Evolutionary conservation across 1,140 invertebrate genomes (phyloP), one percentile per base, ranked within the genome.

Genomic region (Megathymus violae): DNA sequence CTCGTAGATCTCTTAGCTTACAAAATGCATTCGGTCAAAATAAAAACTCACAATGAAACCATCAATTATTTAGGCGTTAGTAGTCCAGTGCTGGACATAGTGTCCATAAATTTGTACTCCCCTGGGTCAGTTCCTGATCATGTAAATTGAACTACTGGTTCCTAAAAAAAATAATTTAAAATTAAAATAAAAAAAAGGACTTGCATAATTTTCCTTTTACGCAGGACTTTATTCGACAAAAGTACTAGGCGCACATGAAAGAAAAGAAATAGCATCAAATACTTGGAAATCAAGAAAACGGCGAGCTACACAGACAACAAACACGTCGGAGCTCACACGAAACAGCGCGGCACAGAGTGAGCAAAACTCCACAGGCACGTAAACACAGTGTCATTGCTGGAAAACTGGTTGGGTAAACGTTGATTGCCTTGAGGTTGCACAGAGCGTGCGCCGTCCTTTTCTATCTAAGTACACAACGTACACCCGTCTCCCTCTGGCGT

Each of bases 401-500:
- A 85, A 85, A 80, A 79, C 78, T 74, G 67, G 61, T 54, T 62
- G 75, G 80, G 84, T 85, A 87, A 87, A 87, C 85, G 85, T 88
- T 82, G 85, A 76, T 88, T 85, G 72, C 85, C 85, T 88, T 88
- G 85, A 87, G 69, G 70, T 69, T 66, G 61, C 71, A 70, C 61
- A 56, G 67, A 62, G 65, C 56, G 46, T 56, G 36, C n/a, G 47
- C 69, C 27, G 25, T 81, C 80, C 63, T 62, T 31, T 36, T 86
- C 72, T 16, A 38, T 62, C 78, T 25, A 41, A 38, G 7, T 31
- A 1, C 43, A 16, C 9, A 11, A 60, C n/a, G 1, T 73, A 82
- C 64, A 14, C 50, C 34, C 15, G 19, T 84, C 81, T 65, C 70
- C 51, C 40, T 84, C 76, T 58, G 34, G 58, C 67, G 62, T 65